Evolutionary conservation across 1,140 invertebrate species (phyloP), one percentile per base, ranked within the genome.

Genomic region (Hydropsyche tenuis): DNA sequence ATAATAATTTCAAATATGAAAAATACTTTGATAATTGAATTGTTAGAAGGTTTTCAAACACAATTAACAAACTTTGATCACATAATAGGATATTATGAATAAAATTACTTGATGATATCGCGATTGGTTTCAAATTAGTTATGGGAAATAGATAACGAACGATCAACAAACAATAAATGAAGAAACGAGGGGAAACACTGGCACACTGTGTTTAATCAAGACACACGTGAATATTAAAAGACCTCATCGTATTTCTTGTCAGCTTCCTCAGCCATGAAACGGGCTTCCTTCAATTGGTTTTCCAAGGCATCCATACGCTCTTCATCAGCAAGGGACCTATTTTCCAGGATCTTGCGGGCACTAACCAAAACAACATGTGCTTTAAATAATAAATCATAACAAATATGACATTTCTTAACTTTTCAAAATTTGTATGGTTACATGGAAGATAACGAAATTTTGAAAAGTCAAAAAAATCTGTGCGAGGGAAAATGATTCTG

Each of bases 171-270:
- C 20, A 5, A 22, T 16, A 5, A 22, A 51, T 14, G 48, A 14
- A 51, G 20, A n/a, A 51, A 51, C 48, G 20, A 51, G 5, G 5
- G 14, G 14, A 14, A 51, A 51, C 48, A 51, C 14, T 16, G 30
- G 30, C 30, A 37, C 30, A 37, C 30, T 37, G 30, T 37, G 30
- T 37, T 37, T 37, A 37, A 48, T 60, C 56, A 23, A 42, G 30
- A 18, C 63, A 65, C 63, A 65, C 63, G 25, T 37, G 11, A 48
- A 48, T 69, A n/a, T 20, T 51, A 79, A 81, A 81, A 86, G 90
- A 98, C 98, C 97, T 99, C 98, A 94, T 99, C 98, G 89, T 99
- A 99, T 98, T 99, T 99, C 89, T 99, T 96, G 91, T 99, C 98
- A 83, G 98, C 98, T 88, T 99, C 98, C 88, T 99, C 98, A 86